Evolutionary conservation across 2,888 invertebrate genomes (phyloP).

Genomic region (Esperia sulphurella): DNA sequence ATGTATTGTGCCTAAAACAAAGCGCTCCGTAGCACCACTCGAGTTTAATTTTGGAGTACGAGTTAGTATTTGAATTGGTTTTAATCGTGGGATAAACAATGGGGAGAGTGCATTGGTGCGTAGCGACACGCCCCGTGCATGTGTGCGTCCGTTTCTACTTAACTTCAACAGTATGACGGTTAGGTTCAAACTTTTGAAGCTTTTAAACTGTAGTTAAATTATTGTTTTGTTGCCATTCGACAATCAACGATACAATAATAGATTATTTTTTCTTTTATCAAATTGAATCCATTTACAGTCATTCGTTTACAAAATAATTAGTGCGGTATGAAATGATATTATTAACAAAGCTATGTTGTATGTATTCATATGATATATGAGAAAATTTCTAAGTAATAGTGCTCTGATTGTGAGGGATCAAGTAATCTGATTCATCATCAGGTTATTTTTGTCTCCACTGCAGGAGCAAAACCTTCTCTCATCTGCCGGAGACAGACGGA

Average conservation of each 20-base stretch:
- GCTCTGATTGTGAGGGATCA: no score
- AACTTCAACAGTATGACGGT: not conserved
- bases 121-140: slow-evolving; percentile 63
- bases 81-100: slow-evolving; percentile 79
- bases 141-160: slow-evolving; percentile 31
- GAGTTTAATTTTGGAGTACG: slow-evolving; percentile 76
- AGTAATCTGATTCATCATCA: no score
- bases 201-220: not conserved
- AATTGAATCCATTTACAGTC: not conserved
- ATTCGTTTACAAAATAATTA: no score
- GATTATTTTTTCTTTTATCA: no score
- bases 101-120: slow-evolving; percentile 58
- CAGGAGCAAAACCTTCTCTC: no score
- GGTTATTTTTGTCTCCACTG: no score
- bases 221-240: not conserved
- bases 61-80: slow-evolving; percentile 77
- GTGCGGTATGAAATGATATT: no score
- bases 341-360: no score
- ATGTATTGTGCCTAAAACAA: slow-evolving; percentile 74
- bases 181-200: not conserved
- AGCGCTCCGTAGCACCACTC: slow-evolving; percentile 60
- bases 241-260: no score
- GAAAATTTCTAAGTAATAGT: no score
- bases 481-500: no score
- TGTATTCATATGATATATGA: no score